phyloP scores from a whole-genome alignment of 1,140 invertebrate genomes.

The Zaprionus camerounensis region DNA sequence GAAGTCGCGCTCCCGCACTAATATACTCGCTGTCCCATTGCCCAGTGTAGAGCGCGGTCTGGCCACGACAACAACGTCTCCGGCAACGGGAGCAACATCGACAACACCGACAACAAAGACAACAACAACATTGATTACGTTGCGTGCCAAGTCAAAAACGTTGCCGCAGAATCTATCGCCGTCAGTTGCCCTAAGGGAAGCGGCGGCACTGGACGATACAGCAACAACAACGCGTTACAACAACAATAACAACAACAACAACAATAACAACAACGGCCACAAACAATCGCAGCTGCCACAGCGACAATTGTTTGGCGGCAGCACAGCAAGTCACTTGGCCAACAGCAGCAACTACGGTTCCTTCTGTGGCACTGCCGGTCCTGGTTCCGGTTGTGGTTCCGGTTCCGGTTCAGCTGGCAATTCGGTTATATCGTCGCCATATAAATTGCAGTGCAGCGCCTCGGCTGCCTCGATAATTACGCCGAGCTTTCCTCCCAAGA shows the following conservation, averaged over 20 bases:
- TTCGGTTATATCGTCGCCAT: slow-evolving; percentile 39
- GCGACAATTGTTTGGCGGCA: slow-evolving; percentile 71
- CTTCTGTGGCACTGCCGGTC: not conserved
- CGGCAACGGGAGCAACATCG: slow-evolving; percentile 51
- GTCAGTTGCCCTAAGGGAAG: slow-evolving; percentile 70
- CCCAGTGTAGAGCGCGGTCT: slow-evolving; percentile 67
- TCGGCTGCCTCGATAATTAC: slow-evolving; percentile 72
- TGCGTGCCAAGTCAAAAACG: slow-evolving; percentile 86
- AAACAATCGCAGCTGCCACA: slow-evolving; percentile 33
- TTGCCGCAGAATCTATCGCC: slow-evolving; percentile 86
- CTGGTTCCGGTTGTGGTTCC: not conserved
- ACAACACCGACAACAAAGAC: slow-evolving; percentile 71
- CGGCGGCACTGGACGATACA: slow-evolving; percentile 62
- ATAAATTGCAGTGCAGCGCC: slow-evolving; percentile 65
- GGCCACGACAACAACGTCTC: slow-evolving; percentile 48
- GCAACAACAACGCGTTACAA: slow-evolving; percentile 28
- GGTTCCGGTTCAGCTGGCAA: slow-evolving; percentile 12
- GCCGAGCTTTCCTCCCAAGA: slow-evolving; percentile 81
- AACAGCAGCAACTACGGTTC: slow-evolving; percentile 12
- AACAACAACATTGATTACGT: slow-evolving; percentile 84
- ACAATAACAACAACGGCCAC: slow-evolving; percentile 11
- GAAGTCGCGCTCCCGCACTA: slow-evolving; percentile 83
- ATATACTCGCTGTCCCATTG: slow-evolving; percentile 80
- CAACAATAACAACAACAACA: slow-evolving; percentile 17
- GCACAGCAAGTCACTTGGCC: slow-evolving; percentile 53